phyloP scores from a whole-genome alignment of 2,797 vertebrate species.

The Acanthornis magna region DNA sequence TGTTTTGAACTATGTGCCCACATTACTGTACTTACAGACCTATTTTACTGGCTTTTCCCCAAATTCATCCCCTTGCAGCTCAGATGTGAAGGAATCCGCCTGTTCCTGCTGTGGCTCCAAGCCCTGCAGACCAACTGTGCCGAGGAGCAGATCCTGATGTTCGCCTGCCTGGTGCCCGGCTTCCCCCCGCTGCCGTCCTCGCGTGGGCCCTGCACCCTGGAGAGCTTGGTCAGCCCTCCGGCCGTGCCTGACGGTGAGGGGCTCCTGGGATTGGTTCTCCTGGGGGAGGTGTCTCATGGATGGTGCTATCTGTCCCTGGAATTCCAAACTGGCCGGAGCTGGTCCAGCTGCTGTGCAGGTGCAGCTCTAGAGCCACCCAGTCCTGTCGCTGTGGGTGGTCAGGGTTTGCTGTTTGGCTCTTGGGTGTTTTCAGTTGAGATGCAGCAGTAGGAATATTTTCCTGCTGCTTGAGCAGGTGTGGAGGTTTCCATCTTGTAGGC shows the following conservation, averaged over 20 bases:
- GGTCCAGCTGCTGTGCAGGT: background rate
- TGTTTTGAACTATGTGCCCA: background rate
- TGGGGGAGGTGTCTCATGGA: background rate
- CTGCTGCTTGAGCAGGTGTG: background rate
- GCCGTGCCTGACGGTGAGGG: conserved; percentile 81
- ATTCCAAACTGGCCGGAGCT: accelerated
- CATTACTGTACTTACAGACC: background rate
- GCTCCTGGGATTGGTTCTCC: background rate
- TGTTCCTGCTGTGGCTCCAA: conserved; percentile 97
- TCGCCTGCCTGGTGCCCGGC: conserved; percentile 95
- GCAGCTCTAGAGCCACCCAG: accelerated
- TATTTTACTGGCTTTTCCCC: background rate
- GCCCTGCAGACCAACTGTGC: conserved; percentile 93
- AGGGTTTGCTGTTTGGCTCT: too few relatives aligned
- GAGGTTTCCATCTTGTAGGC: background rate
- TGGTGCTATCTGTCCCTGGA: background rate
- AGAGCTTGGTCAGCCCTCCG: conserved; percentile 87
- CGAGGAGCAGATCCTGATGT: conserved; percentile 94
- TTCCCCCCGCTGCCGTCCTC: conserved; percentile 90
- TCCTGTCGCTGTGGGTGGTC: accelerated
- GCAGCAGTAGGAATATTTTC: accelerated
- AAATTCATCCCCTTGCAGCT: conserved; percentile 76
- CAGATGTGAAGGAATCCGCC: conserved; percentile 95
- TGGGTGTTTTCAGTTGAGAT: background rate
- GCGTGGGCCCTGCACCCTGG: conserved; percentile 91